Evolutionary conservation across 2,888 invertebrate genomes (phyloP), one percentile per base, ranked within the genome.

Genomic region (Anodontia alba): DNA sequence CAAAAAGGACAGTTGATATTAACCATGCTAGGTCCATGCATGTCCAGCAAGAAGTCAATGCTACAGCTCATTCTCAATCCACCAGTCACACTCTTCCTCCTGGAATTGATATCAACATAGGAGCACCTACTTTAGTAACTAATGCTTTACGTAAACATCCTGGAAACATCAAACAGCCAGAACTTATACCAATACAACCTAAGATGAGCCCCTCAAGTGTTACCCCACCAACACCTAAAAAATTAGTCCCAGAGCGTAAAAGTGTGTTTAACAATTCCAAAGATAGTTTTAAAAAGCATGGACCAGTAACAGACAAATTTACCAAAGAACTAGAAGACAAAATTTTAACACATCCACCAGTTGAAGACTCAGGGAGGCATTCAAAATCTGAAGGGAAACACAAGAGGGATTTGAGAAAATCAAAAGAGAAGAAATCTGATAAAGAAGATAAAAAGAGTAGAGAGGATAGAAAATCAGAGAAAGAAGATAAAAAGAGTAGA

Each of bases 291-390:
- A 66, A 71, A 46, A 62, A 62, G 62, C 71, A 51, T 71, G 76
- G 75, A 10, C 68, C 36, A 38, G 72, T 49, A n/a, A 62, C 51
- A 23, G 66, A 54, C 8, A 23, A 68, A 29, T 69, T 75, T 26
- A 69, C 74, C 36, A 78, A 83, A 57, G 74, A 80, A 54, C 51
- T 85, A 51, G 81, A 77, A 72, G 36, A 57, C 23, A 80, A 73
- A 70, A 46, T 78, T 20, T 46, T 20, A 12, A 46, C 46, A 31
- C 75, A 75, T 46, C 31, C 26, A 38, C 26, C 67, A 46, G 70
- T 51, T 29, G 75, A 68, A 31, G 69, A 49, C 31, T 17, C 46
- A 33, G 20, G 5, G 17, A 62, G 62, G 7, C 62, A 62, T 31
- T 33, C 62, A 33, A 33, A 62, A 33, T 26, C 3, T 29, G 33